Evolutionary conservation across 1,140 invertebrate species (phyloP), one percentile per base, ranked within the genome.

Genomic region (Hormaphis cornu): DNA sequence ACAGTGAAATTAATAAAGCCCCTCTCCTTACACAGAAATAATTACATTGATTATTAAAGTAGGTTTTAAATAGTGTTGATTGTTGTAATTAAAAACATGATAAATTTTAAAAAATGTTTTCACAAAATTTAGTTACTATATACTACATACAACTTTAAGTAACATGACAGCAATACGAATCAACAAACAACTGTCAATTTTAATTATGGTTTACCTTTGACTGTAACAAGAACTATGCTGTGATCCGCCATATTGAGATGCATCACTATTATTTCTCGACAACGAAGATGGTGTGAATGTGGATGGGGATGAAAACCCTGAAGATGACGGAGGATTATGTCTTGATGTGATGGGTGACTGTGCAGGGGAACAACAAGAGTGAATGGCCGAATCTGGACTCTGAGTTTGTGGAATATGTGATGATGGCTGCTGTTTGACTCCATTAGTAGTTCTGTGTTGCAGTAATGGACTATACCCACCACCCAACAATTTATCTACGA

Each of bases 221-320:
- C 88, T 89, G 80, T 90, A 90, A 74, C 88, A 90, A 75, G 82
- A 83, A 71, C 84, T 86, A 75, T 92, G 89, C 69, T 80, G 78
- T 6, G 79, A 80, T 40, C 80, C 79, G 20, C 79, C 79, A 73
- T 80, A 80, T 73, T 81, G 81, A 48, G 90, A 93, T 1, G 91
- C 91, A 75, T 94, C 91, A 66, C 89, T 92, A 79, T 93, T 94
- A 78, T 93, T 93, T 30, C 91, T 83, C 22, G 89, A 89, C 72
- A 93, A 79, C 4, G 61, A 66, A 14, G 88, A 89, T 20, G 91
- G 90, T 26, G 90, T 93, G 71, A 90, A 81, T 20, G 90, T 92
- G 70, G 89, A 81, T 18, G 81, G 81, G n/a, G 82, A 79, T 12
- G 81, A 80, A 73, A 80, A 81, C 1, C 81, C 81, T 20, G 80